phyloP scores from a whole-genome alignment of 2,888 invertebrate genomes.

The Scaptomyza parva region DNA sequence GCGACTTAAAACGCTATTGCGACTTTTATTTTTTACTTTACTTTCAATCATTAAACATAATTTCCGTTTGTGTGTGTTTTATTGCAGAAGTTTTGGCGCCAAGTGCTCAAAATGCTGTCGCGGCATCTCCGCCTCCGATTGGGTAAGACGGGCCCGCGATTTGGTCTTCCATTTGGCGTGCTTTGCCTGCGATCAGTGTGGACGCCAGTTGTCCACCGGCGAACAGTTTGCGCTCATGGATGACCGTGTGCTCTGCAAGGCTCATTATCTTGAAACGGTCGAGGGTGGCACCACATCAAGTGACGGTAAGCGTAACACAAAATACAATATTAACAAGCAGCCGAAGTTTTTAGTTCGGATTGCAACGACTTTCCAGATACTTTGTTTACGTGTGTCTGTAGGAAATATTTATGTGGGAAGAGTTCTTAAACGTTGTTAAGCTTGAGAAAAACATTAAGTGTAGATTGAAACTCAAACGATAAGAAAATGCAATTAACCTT shows the following conservation, averaged over 20 bases:
- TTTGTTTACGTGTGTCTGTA: not conserved
- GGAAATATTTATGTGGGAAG: not conserved
- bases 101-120: slow-evolving; percentile 98
- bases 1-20: slow-evolving; percentile 14
- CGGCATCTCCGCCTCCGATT: slow-evolving; percentile 97
- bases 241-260: slow-evolving; percentile 97
- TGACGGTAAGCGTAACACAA: slow-evolving; percentile 88
- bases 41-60: slow-evolving; percentile 38
- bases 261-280: slow-evolving; percentile 97
- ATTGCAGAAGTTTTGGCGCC: slow-evolving; percentile 95
- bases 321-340: slow-evolving; percentile 10
- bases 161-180: slow-evolving; percentile 99
- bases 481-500: too few relatives aligned
- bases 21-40: slow-evolving; percentile 8
- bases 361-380: not conserved
- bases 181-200: slow-evolving; percentile 98
- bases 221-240: slow-evolving; percentile 99
- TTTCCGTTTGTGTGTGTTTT: slow-evolving; percentile 58
- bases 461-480: too few relatives aligned
- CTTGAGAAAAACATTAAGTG: too few relatives aligned
- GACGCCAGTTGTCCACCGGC: slow-evolving; percentile 95
- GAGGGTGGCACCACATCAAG: slow-evolving; percentile 96
- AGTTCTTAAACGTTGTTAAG: too few relatives aligned
- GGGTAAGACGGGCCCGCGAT: slow-evolving; percentile 97
- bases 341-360: not conserved